phyloP scores from a whole-genome alignment of 2,113 vertebrate genomes.

The Crypturellus undulatus region DNA sequence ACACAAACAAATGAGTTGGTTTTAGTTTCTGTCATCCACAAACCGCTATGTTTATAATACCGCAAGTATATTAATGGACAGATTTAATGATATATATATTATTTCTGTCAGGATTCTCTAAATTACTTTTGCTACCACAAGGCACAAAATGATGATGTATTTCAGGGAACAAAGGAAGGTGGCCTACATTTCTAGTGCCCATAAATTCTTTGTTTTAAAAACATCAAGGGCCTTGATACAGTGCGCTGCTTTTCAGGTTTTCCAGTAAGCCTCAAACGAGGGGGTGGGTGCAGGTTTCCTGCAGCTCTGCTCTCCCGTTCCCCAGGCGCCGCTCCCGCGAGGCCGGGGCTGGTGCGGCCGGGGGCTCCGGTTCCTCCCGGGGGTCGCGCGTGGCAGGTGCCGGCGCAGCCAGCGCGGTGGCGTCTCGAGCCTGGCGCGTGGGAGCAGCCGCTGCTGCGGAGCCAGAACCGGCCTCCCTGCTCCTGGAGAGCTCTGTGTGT shows the following conservation, averaged over 20 bases:
- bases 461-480: not conserved
- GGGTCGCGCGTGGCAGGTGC: not conserved
- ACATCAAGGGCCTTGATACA: conserved; percentile 64
- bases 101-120: conserved; percentile 70
- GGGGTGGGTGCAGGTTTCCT: not conserved
- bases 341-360: not conserved
- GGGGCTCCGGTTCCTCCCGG: not conserved
- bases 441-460: not conserved
- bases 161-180: conserved; percentile 68
- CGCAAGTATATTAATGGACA: conserved; percentile 66
- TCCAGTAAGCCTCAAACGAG: conserved; percentile 48
- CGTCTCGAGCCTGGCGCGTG: not conserved
- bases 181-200: conserved; percentile 38
- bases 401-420: not conserved
- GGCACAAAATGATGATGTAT: conserved; percentile 72
- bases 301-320: conserved; percentile 23
- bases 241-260: conserved; percentile 44
- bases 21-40: conserved; percentile 75
- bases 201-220: conserved; percentile 79
- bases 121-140: conserved; percentile 72
- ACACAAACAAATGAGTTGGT: conserved; percentile 68
- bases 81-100: conserved; percentile 75
- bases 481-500: not conserved
- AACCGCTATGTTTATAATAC: conserved; percentile 71
- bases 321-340: not conserved